Base-by-base conservation (phyloP, 1,140 invertebrate genomes). In the Drosophila orena region DNA sequence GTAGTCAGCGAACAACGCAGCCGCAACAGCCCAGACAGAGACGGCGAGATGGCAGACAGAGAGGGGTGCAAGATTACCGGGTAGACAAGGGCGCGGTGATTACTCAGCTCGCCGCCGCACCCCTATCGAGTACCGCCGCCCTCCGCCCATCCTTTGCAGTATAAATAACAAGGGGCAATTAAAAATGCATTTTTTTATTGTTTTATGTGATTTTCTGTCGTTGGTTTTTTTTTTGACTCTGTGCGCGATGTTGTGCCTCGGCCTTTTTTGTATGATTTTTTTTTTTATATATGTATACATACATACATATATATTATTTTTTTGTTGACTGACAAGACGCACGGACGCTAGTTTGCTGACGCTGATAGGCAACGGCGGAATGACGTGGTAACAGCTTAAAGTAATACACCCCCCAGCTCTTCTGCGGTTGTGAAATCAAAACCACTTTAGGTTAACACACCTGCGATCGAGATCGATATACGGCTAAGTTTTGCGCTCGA, bases 381-480 rank as follows among this genome's bases (percentile, higher is more conserved):
- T 77, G 62, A 77, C 73, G 71, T 69, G 62, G 64, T 70, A 69
- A 27, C 56, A 66, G 73, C 73, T 68, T 55, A 65, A 71, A 66
- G 61, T 49, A 40, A 46, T 27, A 15, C 35, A 12, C 34, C 37
- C 22, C 30, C 37, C 30, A n/a, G 27, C 56, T 54, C 47, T 58
- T 55, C 61, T 38, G 15, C 20, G 50, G 17, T 83, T 79, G 75
- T 81, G 84, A 88, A 88, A 88, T 88, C 62, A 74, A 88, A 88
- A 88, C 84, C 84, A 88, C 83, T 88, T 89, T 79, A 60, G 66
- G 62, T 73, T 76, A 71, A 76, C 79, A 86, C 84, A 88, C 81
- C 81, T 88, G 81, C 81, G 56, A 85, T 71, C 66, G 68, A 76
- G 71, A 76, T 76, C 72, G 72, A 76, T 76, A 76, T 76, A 70